These are phyloP conservation scores for Darevskia nairensis DNA, from an alignment of 2,797 vertebrate genomes.

Conservation along the genomic window DNA sequence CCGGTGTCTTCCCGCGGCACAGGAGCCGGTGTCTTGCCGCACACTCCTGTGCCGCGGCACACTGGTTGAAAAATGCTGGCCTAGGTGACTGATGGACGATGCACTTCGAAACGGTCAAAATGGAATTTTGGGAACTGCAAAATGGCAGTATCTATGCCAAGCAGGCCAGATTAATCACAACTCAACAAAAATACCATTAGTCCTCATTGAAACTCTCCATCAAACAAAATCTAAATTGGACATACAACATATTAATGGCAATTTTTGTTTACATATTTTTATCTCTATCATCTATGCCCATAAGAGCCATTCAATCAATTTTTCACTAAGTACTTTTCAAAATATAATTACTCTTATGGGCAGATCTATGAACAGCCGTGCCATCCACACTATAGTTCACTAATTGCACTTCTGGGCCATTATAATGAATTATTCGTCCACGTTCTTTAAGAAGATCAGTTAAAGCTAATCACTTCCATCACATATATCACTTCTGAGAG, in stretches of 20 bases:
- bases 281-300: slow-evolving; percentile 81
- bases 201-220: slow-evolving; percentile 57
- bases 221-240: slow-evolving; percentile 70
- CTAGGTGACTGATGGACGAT: background rate
- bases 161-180: slow-evolving; percentile 25
- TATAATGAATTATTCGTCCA: slow-evolving; percentile 82
- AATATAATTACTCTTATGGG: slow-evolving; percentile 84
- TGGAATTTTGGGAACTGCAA: background rate
- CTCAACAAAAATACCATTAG: slow-evolving; percentile 32
- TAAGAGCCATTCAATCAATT: slow-evolving; percentile 82
- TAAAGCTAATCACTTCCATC: slow-evolving; percentile 81
- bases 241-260: slow-evolving; percentile 76
- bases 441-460: slow-evolving; percentile 81
- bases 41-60: too few relatives aligned
- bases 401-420: slow-evolving; percentile 81
- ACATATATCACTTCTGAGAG: slow-evolving; percentile 79
- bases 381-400: slow-evolving; percentile 82
- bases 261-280: slow-evolving; percentile 84
- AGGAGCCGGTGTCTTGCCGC: too few relatives aligned
- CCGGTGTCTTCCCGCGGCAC: too few relatives aligned
- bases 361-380: slow-evolving; percentile 79
- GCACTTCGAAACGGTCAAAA: background rate
- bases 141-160: background rate
- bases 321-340: slow-evolving; percentile 84
- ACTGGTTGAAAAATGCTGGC: too few relatives aligned